Evolutionary conservation across 2,797 vertebrate genomes (phyloP).

Genomic region (Dromococcyx pavoninus): DNA sequence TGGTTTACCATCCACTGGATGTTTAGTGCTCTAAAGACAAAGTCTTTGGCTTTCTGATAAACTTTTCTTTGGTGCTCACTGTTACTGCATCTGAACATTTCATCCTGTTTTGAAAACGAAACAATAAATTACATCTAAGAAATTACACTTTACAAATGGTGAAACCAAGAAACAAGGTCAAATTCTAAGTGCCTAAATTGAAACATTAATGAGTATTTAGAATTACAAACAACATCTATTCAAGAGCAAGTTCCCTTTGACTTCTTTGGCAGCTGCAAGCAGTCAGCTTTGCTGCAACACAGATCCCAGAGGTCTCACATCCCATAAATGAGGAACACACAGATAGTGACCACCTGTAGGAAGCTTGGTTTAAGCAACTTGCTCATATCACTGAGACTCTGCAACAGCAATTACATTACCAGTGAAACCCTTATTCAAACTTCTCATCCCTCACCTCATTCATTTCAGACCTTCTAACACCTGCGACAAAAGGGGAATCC

Average conservation of each 20-base stretch:
- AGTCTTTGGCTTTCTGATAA: not conserved
- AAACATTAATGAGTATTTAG: not conserved
- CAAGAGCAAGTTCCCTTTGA: not conserved
- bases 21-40: not conserved
- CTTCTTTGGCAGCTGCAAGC: conserved; percentile 31
- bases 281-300: conserved; percentile 7
- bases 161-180: not conserved
- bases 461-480: not conserved
- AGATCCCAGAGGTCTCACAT: conserved; percentile 9
- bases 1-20: not conserved
- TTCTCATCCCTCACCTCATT: not conserved
- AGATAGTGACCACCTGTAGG: conserved; percentile 42
- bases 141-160: not conserved
- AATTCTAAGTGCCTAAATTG: not conserved
- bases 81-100: not conserved
- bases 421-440: not conserved
- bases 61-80: not conserved
- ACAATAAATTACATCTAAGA: not conserved
- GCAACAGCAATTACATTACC: not conserved
- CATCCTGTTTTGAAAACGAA: not conserved
- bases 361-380: not conserved
- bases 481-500: not conserved
- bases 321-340: conserved; percentile 40
- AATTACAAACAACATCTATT: not conserved
- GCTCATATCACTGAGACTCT: not conserved